Evolutionary conservation across 1,140 invertebrate genomes (phyloP), one percentile per base, ranked within the genome.

Genomic region (Tetramorium alpestre): DNA sequence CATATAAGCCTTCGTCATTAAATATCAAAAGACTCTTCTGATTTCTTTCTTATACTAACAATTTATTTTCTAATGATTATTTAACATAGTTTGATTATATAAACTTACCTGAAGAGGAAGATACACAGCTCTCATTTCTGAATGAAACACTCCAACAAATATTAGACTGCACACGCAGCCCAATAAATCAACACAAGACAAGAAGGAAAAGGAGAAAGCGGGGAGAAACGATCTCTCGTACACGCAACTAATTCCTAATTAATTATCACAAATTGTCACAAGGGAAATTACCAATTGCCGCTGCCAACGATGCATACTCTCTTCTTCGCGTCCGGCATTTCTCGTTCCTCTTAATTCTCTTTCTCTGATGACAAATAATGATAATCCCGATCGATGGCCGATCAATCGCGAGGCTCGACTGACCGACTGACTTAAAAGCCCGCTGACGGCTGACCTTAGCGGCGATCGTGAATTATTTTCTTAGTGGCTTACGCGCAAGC

Each of bases 221-320:
- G 41, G 1, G 6, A 81, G 11, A 38, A 28, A 73, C 38, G 25
- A 82, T 33, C 1, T 22, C n/a, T 49, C 44, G 5, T 25, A 13
- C 16, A 22, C 13, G 7, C 8, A 60, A 72, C 22, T 51, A 82
- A 65, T 60, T 47, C 6, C 25, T 28, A 38, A 22, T 22, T 28
- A 75, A 62, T 60, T 56, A 44, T 16, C 6, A 7, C 22, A 22
- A 22, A 22, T 75, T 41, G 1, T 4, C 18, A 47, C n/a, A 62
- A 67, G 49, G 13, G 25, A 81, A 64, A 56, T 73, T 69, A 97
- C 97, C 97, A 97, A 93, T 97, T 97, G 81, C 97, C 97, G 85
- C 97, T 97, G 87, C 97, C 97, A 81, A 97, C 96, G 90, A 97
- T 96, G 89, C 96, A 96, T 77, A 97, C 93, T 89, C 94, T 96